These are phyloP conservation scores for Enchytraeus crypticus DNA, from an alignment of 2,888 invertebrate species.

Conservation along the genomic window DNA sequence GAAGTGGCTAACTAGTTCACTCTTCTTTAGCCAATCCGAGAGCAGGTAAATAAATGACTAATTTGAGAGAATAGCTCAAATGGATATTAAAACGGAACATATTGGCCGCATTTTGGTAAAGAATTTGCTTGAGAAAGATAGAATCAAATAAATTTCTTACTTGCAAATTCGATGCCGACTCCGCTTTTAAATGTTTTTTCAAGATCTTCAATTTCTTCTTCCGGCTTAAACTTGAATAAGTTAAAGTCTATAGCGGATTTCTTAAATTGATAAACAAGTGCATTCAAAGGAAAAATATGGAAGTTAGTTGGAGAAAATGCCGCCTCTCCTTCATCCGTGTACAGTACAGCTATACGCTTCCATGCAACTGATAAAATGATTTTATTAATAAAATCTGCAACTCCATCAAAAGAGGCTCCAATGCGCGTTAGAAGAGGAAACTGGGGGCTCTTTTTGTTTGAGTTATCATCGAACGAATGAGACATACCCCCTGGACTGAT, in stretches of 20 bases:
- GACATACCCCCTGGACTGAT: slow-evolving; percentile 57
- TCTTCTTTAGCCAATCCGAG: too few species aligned
- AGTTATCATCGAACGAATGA: slow-evolving; percentile 36
- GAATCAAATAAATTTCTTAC: too few species aligned
- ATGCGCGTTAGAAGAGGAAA: slow-evolving; percentile 61
- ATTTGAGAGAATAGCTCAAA: too few species aligned
- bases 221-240: slow-evolving; percentile 8
- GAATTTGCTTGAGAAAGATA: too few species aligned
- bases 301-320: slow-evolving; percentile 14
- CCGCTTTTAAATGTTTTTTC: slow-evolving; percentile 11
- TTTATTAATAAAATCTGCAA: slow-evolving; percentile 7
- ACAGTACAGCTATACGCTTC: slow-evolving; percentile 12
- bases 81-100: too few species aligned
- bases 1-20: too few species aligned
- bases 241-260: slow-evolving; percentile 1
- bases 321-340: slow-evolving; percentile 7
- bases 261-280: slow-evolving; percentile 15
- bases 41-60: too few species aligned
- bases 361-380: slow-evolving; percentile 6
- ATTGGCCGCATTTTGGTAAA: too few species aligned
- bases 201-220: slow-evolving; percentile 3
- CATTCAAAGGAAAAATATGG: slow-evolving; percentile 22
- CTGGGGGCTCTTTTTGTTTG: slow-evolving; percentile 23
- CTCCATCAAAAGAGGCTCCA: slow-evolving; percentile 27
- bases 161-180: slow-evolving; percentile 18